Conservation (phyloP, 2,113 vertebrate genomes). For the Agapornis roseicollis region DNA sequence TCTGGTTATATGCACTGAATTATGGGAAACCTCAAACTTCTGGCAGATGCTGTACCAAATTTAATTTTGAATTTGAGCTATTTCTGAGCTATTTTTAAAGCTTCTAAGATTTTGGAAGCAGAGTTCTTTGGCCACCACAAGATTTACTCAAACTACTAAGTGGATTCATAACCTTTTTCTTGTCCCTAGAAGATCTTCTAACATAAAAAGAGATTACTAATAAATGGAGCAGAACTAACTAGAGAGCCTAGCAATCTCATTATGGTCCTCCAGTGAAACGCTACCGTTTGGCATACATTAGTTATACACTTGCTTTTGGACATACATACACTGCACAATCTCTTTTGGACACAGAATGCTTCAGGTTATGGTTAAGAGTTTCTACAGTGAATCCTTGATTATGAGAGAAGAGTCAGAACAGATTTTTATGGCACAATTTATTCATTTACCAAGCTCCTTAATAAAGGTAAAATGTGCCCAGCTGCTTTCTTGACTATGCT, state of each 20-base stretch:
- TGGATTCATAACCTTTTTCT: background rate
- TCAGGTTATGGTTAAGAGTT: background rate
- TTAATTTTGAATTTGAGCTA: background rate
- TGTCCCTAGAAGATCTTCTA: background rate
- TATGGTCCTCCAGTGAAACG: background rate
- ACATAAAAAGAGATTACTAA: background rate
- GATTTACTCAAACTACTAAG: background rate
- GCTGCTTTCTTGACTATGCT: background rate
- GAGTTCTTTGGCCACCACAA: background rate
- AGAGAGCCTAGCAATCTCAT: background rate
- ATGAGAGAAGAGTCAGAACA: background rate
- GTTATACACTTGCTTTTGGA: background rate
- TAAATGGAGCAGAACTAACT: background rate
- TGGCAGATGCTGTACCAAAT: background rate
- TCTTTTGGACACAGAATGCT: background rate
- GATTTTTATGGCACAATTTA: background rate
- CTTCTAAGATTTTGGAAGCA: background rate
- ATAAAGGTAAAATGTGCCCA: background rate
- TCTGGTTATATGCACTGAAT: background rate
- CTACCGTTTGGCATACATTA: background rate
- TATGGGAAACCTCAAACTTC: background rate
- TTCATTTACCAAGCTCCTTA: background rate
- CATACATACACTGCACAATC: background rate
- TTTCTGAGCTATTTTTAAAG: background rate
- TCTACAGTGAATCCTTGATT: background rate